Evolutionary conservation across 1,140 invertebrate genomes (phyloP).

Genomic region (Diploscapter pachys): DNA sequence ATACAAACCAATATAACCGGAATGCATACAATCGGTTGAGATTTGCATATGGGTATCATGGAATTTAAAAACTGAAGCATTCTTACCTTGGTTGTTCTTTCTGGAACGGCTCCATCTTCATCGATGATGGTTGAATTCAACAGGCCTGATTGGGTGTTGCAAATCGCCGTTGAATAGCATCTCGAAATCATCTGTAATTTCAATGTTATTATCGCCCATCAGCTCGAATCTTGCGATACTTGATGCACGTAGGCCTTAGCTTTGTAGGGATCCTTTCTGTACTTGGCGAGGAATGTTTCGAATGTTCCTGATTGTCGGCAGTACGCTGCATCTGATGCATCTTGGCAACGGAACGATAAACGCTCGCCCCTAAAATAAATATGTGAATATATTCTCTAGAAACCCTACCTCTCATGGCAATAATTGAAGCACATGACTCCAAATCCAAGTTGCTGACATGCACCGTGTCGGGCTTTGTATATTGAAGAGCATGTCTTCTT

Average conservation of each 20-base stretch:
- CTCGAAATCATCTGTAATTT: conserved; percentile 51
- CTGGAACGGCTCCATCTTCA: conserved; percentile 16
- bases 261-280: conserved; percentile 52
- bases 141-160: conserved; percentile 45
- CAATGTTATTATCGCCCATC: not conserved
- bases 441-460: conserved; percentile 54
- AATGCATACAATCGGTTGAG: too few species aligned
- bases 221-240: conserved; percentile 23
- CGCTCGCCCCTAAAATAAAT: conserved; percentile 48
- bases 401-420: conserved; percentile 48
- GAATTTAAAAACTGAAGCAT: too few species aligned
- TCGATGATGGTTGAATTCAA: conserved; percentile 45
- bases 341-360: conserved; percentile 50
- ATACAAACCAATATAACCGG: too few species aligned
- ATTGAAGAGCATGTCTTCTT: conserved; percentile 58
- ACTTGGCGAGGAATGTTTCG: conserved; percentile 43
- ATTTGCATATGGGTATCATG: too few species aligned
- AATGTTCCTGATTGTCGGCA: conserved; percentile 43
- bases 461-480: conserved; percentile 54
- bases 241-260: conserved; percentile 58
- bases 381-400: not conserved
- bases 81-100: conserved; percentile 30
- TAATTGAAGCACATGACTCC: conserved; percentile 59
- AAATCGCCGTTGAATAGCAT: conserved; percentile 54
- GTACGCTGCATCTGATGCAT: conserved; percentile 50